A percentile compares a stretch with the other conserved stretches of the same genome.
These are phyloP conservation scores for Poeciliopsis infans DNA, from an alignment of 2,797 vertebrate genomes.

Conservation along the genomic window DNA sequence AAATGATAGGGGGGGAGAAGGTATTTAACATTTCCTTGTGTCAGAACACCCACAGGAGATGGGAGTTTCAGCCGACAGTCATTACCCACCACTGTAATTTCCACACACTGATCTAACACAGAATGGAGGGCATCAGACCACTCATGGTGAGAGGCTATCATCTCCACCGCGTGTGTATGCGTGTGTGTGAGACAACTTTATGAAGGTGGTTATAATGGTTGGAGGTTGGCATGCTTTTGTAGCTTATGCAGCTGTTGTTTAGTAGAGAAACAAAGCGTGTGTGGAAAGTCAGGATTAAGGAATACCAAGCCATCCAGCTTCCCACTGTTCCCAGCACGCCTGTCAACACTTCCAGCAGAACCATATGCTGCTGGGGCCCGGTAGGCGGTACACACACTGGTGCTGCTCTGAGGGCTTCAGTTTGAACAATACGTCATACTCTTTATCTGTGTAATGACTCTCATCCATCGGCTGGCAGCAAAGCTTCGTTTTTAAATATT, in stretches of 20 bases:
- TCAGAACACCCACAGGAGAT: constrained; percentile 50
- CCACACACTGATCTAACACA: constrained; percentile 52
- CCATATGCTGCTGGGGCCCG: no score
- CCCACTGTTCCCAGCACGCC: constrained; percentile 18
- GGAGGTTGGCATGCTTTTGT: constrained; percentile 19
- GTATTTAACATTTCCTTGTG: constrained; percentile 61
- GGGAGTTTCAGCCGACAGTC: constrained; percentile 38
- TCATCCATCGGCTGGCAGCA: not conserved
- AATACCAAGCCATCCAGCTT: not conserved
- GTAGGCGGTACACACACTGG: not conserved
- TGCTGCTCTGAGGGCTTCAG: not conserved
- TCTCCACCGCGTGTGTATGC: constrained; percentile 37
- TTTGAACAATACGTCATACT: not conserved
- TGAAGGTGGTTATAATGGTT: constrained; percentile 29
- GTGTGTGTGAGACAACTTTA: constrained; percentile 21
- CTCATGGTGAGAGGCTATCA: constrained; percentile 60
- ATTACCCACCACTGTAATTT: constrained; percentile 68
- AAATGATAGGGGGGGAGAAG: constrained; percentile 43
- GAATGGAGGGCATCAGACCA: constrained; percentile 33
- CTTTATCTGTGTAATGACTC: not conserved
- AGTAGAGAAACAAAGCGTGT: constrained; percentile 19
- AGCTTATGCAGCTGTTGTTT: constrained; percentile 6
- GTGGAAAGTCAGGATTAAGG: constrained; percentile 8
- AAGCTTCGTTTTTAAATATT: not conserved
- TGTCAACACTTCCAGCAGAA: not conserved